Base-by-base conservation (phyloP, 1,140 invertebrate genomes). In the Lysiphlebus fabarum region DNA sequence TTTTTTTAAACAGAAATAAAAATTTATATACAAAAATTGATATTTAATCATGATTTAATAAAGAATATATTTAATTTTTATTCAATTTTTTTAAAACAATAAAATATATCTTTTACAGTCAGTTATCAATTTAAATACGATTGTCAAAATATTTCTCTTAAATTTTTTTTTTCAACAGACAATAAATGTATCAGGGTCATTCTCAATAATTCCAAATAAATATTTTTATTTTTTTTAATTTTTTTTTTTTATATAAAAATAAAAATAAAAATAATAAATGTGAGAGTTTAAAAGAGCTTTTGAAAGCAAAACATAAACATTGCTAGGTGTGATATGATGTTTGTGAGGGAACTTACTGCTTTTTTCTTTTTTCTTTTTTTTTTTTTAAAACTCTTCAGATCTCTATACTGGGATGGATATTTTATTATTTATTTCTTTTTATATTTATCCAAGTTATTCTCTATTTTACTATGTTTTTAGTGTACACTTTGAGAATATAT, bases 301-400 rank as follows among this genome's bases (percentile, higher is more conserved):
- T 68, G 51, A 58, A 61, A 66, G 65, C 63, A 67, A 68, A 76
- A 69, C 58, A 65, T 71, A 77, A 77, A 77, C 72, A 78, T 26
- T 61, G 54, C 60, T 70, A 76, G 71, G 75, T 76, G 74, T 63
- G 69, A 77, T 75, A 71, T 77, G 75, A 78, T 64, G 70, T 58
- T 64, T 64, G 56, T 10, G 44, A 14, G 48, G 61, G 49, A 45
- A 54, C 50, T 50, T 54, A 17, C 17, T 40, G 14, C 14, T 26
- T 42, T 40, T 37, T 38, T 26, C 56, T 43, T 49, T 47, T 41
- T 51, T 60, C 36, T 61, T 43, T 49, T 47, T 41, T 51, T 60
- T 40, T 37, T n/a, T 37, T 17, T 26, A 2, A 26, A 26, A 26
- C 17, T 26, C 17, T 4, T 26, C 17, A 26, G 17, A 26, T 26